A percentile compares a stretch with the other conserved stretches of the same genome.
Evolutionary conservation across 2,888 invertebrate genomes (phyloP).

Genomic region (Chydorus sphaericus): DNA sequence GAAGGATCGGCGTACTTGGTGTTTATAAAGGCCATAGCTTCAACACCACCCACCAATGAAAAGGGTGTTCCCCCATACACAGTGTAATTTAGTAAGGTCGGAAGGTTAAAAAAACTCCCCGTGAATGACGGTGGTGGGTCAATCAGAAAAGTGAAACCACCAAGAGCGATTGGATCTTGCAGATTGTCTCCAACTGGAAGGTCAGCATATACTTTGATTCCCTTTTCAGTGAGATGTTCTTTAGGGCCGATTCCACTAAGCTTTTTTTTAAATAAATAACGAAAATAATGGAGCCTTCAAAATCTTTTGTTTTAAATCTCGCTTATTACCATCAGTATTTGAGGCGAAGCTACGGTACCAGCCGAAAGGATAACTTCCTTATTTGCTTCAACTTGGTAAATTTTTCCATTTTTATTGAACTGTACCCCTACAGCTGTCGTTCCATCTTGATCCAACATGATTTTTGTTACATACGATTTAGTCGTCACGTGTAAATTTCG

Average conservation of each 20-base stretch:
- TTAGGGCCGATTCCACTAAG: constrained; percentile 58
- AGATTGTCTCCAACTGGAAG: constrained; percentile 24
- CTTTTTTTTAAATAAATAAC: too few species aligned
- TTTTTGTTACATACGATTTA: constrained; percentile 54
- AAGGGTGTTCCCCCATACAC: constrained; percentile 20
- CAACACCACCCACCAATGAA: constrained; percentile 15
- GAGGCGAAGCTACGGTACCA: constrained; percentile 61
- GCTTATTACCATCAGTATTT: constrained; percentile 62
- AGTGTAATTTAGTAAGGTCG: too few species aligned
- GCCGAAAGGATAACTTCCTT: constrained; percentile 60
- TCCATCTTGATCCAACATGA: constrained; percentile 39
- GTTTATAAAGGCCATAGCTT: constrained; percentile 29
- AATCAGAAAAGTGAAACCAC: constrained; percentile 44
- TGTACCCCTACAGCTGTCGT: constrained; percentile 40
- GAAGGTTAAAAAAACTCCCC: too few species aligned
- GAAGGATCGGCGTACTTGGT: constrained; percentile 39
- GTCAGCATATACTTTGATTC: constrained; percentile 32
- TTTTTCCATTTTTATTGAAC: constrained; percentile 36
- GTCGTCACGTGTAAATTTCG: constrained; percentile 73
- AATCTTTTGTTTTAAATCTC: too few species aligned
- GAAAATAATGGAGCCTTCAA: too few species aligned
- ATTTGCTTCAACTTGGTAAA: constrained; percentile 40
- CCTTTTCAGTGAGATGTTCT: constrained; percentile 39
- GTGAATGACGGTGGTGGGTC: constrained; percentile 17
- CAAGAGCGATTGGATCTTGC: constrained; percentile 52